These are phyloP conservation scores for Dorcus parallelipipedus DNA, from an alignment of 2,888 invertebrate genomes.

Conservation along the genomic window DNA sequence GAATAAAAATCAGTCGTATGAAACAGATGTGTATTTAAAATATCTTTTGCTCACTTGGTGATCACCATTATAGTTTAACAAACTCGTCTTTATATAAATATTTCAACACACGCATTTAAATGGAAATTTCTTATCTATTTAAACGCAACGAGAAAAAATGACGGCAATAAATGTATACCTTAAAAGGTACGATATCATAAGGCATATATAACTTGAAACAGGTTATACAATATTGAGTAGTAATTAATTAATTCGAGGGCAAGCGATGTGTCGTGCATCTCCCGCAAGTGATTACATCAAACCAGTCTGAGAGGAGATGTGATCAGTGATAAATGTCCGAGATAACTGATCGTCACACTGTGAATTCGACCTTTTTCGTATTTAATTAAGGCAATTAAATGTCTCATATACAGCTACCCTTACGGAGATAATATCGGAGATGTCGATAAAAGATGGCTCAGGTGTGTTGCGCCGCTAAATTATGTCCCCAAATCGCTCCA, in stretches of 20 bases:
- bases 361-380: slow-evolving; percentile 47
- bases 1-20: too few relatives aligned
- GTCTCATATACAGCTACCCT: slow-evolving; percentile 47
- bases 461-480: slow-evolving; percentile 36
- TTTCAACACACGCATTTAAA: slow-evolving; percentile 24
- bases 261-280: slow-evolving; percentile 36
- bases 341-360: slow-evolving; percentile 44
- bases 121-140: slow-evolving; percentile 23
- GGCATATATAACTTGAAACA: slow-evolving; percentile 37
- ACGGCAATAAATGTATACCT: slow-evolving; percentile 37
- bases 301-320: slow-evolving; percentile 38
- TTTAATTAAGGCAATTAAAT: slow-evolving; percentile 50
- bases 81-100: slow-evolving; percentile 28
- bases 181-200: slow-evolving; percentile 39
- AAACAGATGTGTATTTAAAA: background rate
- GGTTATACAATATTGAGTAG: slow-evolving; percentile 38
- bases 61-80: slow-evolving; percentile 1
- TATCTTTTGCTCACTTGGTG: background rate
- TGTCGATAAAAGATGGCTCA: slow-evolving; percentile 40
- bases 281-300: slow-evolving; percentile 40
- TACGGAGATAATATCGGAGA: slow-evolving; percentile 40
- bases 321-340: slow-evolving; percentile 42
- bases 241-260: slow-evolving; percentile 42
- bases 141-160: slow-evolving; percentile 28
- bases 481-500: slow-evolving; percentile 39